These are phyloP conservation scores for Spea bombifrons DNA, from an alignment of 2,113 vertebrate species.

Conservation along the genomic window DNA sequence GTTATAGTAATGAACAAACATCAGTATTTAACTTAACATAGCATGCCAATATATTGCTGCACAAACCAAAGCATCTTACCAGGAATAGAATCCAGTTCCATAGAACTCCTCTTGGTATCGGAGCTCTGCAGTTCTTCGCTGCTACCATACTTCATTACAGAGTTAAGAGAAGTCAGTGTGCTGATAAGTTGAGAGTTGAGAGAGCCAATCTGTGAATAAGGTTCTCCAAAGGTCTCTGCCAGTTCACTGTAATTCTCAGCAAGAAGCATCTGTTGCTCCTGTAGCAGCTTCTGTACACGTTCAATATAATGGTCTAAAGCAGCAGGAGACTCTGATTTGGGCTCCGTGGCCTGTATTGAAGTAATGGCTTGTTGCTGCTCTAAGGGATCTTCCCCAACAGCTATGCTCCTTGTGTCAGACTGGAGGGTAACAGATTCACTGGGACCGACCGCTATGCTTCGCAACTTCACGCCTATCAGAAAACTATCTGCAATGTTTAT, in stretches of 20 bases:
- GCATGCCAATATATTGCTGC: no score
- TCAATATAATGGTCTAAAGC: slow-evolving; percentile 93
- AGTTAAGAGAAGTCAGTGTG: slow-evolving; percentile 89
- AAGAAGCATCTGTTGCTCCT: slow-evolving; percentile 90
- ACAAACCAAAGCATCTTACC: slow-evolving; percentile 55
- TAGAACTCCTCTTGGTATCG: slow-evolving; percentile 63
- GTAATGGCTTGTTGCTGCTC: slow-evolving; percentile 45
- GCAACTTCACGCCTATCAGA: slow-evolving; percentile 86
- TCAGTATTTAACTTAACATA: no score
- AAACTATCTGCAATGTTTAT: slow-evolving; percentile 82
- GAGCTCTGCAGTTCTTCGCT: slow-evolving; percentile 69
- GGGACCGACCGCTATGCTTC: slow-evolving; percentile 89
- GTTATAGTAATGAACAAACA: no score
- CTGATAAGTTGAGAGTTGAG: slow-evolving; percentile 92
- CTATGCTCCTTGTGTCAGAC: slow-evolving; percentile 73
- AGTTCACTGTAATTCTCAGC: slow-evolving; percentile 93
- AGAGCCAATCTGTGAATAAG: slow-evolving; percentile 86
- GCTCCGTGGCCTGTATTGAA: slow-evolving; percentile 38
- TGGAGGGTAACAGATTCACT: slow-evolving; percentile 54
- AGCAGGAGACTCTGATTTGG: slow-evolving; percentile 54
- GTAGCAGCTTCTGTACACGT: slow-evolving; percentile 85
- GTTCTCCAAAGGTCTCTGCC: slow-evolving; percentile 90
- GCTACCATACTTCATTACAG: slow-evolving; percentile 83
- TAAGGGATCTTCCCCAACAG: slow-evolving; percentile 78
- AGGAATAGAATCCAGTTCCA: slow-evolving; percentile 45